These are phyloP conservation scores for Silurus meridionalis DNA, from an alignment of 2,113 vertebrate species.

Conservation along the genomic window DNA sequence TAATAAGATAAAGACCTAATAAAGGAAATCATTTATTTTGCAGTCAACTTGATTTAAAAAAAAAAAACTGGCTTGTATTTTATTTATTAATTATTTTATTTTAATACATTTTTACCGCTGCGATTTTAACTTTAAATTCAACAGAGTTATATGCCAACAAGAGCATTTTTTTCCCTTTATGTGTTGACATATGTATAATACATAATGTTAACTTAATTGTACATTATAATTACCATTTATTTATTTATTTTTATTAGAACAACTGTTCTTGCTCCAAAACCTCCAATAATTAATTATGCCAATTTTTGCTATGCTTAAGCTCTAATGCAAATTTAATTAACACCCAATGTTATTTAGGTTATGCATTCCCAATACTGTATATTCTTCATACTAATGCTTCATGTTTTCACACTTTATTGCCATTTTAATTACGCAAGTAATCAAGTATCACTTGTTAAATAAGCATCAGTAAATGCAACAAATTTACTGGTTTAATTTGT, in stretches of 20 bases:
- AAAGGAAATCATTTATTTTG: slow-evolving; percentile 40
- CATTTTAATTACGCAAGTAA: slow-evolving; percentile 73
- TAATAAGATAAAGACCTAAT: slow-evolving; percentile 51
- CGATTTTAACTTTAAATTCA: neutral
- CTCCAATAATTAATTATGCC: slow-evolving; percentile 18
- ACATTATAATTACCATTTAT: neutral
- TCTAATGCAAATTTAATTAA: slow-evolving; percentile 73
- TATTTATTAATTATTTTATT: neutral
- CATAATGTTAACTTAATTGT: neutral
- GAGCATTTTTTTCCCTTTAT: neutral
- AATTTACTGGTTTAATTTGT: slow-evolving; percentile 77
- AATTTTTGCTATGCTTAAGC: slow-evolving; percentile 59
- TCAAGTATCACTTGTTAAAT: slow-evolving; percentile 24
- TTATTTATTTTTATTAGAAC: neutral
- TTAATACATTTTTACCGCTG: neutral
- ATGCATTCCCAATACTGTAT: slow-evolving; percentile 71
- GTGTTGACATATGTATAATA: neutral
- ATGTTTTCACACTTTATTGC: slow-evolving; percentile 73
- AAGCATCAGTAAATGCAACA: slow-evolving; percentile 77
- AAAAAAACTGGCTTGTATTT: slow-evolving; percentile 18
- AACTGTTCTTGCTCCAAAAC: slow-evolving; percentile 28
- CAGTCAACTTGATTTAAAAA: slow-evolving; percentile 12
- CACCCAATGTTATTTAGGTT: slow-evolving; percentile 74
- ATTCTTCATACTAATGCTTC: slow-evolving; percentile 69
- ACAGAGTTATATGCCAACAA: neutral